Evolutionary conservation across 1,140 invertebrate genomes (phyloP).

Genomic region (Laodelphax striatellus): DNA sequence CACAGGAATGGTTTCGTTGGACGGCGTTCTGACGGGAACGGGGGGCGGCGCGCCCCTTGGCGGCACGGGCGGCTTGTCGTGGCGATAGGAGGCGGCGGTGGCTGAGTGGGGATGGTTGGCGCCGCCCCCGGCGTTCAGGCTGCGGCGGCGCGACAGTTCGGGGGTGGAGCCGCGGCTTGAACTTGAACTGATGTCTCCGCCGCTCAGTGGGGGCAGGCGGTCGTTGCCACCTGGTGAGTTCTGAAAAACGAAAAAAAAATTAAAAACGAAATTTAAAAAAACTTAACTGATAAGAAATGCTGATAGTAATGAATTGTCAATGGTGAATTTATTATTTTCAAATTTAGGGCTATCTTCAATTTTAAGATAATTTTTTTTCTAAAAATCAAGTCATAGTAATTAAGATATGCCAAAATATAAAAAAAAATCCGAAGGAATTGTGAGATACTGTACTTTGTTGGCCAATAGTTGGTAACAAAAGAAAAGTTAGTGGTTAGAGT

Average conservation of each 20-base stretch:
- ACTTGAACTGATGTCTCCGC: constrained; percentile 20
- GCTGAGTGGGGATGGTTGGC: not conserved
- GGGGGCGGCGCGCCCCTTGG: constrained; percentile 21
- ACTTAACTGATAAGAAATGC: not conserved
- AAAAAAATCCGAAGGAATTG: too few species aligned
- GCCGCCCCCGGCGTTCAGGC: not conserved
- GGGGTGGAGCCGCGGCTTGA: constrained; percentile 38
- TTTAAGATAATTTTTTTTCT: too few species aligned
- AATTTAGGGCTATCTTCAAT: too few species aligned
- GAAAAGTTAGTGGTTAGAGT: too few species aligned
- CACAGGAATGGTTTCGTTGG: constrained; percentile 10
- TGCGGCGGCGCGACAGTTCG: constrained; percentile 32
- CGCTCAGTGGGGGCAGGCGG: not conserved
- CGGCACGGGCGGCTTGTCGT: constrained; percentile 17
- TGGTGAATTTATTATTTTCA: too few species aligned
- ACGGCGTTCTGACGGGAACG: constrained; percentile 17
- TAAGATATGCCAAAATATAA: too few species aligned
- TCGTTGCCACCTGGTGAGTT: constrained; percentile 21
- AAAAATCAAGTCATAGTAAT: too few species aligned
- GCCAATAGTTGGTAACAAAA: too few species aligned
- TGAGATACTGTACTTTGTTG: too few species aligned
- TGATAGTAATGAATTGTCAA: too few species aligned
- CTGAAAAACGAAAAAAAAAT: constrained; percentile 24
- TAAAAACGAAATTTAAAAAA: constrained; percentile 15
- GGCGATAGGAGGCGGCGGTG: not conserved